Evolutionary conservation across 2,888 invertebrate species (phyloP), one percentile per base, ranked within the genome.

Genomic region (Drosophila tripunctata): DNA sequence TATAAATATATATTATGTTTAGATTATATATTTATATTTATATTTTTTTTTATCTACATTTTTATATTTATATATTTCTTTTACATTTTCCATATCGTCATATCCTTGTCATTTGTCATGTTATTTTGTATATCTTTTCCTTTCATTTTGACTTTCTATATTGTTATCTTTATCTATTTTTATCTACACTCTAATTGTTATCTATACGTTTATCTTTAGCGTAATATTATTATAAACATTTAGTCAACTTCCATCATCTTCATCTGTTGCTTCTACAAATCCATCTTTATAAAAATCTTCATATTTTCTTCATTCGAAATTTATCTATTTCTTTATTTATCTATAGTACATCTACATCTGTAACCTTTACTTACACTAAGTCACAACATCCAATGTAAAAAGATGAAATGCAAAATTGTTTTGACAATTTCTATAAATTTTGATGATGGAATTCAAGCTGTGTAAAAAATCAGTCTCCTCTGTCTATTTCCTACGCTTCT

Each of bases 381-480:
- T n/a, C n/a, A n/a, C n/a, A n/a, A n/a, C n/a, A n/a, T n/a, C n/a
- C n/a, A n/a, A n/a, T n/a, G n/a, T n/a, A n/a, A n/a, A n/a, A 15
- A 24, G 8, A 15, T 14, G 6, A 4, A 17, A 35, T 1, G 2
- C n/a, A n/a, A n/a, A n/a, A n/a, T n/a, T n/a, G n/a, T n/a, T n/a
- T n/a, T n/a, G n/a, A n/a, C 1, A 8, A 24, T 35, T 35, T 35
- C 15, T 0, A 3, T 4, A 33, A 12, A 4, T 22, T 41, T 8
- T 17, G 17, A 17, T 10, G 27, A 3, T 4, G 2, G 6, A 12
- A 33, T 8, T 6, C 15, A 10, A 10, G 14, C 21, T 24, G n/a
- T 24, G 31, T 40, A 56, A 56, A 35, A 24, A 22, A 7, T 45
- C 24, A 47, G 48, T 65, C 33, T 57, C 50, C 50, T 45, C 33